These are phyloP conservation scores for Labeo rohita DNA, from an alignment of 2,113 vertebrate genomes.

Conservation along the genomic window DNA sequence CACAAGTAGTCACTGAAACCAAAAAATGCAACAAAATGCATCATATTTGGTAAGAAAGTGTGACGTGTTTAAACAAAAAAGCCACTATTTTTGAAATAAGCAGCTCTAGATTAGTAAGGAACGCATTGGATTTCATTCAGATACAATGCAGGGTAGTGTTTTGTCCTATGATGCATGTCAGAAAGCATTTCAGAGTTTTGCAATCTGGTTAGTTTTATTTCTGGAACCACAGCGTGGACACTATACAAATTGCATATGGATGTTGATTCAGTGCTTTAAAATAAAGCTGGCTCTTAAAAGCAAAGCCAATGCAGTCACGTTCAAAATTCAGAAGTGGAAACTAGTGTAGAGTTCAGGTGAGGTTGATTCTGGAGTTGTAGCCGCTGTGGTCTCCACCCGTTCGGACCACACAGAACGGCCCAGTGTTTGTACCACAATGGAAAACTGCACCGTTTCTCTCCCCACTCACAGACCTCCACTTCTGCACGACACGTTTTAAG, in stretches of 20 bases:
- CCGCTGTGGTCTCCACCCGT: conserved; percentile 13
- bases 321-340: neutral
- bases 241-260: neutral
- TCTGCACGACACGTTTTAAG: neutral
- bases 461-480: neutral
- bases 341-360: neutral
- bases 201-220: neutral
- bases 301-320: neutral
- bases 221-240: neutral
- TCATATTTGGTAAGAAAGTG: no score
- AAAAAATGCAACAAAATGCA: neutral
- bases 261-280: neutral
- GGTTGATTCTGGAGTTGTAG: neutral
- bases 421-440: conserved; percentile 10
- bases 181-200: neutral
- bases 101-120: neutral
- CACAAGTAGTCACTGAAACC: neutral
- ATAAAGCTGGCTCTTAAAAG: neutral
- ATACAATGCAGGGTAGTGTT: no score
- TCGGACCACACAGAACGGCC: conserved; percentile 28
- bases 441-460: neutral
- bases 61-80: no score
- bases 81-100: no score
- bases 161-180: neutral
- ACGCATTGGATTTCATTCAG: neutral